Evolutionary conservation across 1,140 invertebrate genomes (phyloP), one percentile per base, ranked within the genome.

Genomic region (Colletes gigas): DNA sequence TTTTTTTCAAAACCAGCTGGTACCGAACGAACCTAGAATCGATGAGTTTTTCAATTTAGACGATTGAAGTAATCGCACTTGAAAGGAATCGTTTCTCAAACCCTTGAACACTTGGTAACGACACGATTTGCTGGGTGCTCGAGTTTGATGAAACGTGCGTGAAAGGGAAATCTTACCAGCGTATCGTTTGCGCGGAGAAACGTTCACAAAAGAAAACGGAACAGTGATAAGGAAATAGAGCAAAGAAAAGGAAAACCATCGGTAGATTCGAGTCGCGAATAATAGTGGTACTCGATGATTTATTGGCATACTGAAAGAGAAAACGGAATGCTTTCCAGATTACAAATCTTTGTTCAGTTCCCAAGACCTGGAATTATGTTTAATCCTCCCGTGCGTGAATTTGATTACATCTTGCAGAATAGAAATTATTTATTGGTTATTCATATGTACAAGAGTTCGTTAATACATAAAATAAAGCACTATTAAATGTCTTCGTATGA

Each of bases 241-340:
- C 12, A 14, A 10, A 12, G 63, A 39, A 50, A 0, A 41, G 50
- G 52, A 21, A 67, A 67, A 44, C 19, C n/a, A 54, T 54, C 21
- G 60, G 21, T 39, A n/a, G 4, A 30, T 65, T 66, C 50, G 17
- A 19, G 47, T 4, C 4, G 30, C 6, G 72, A 52, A 66, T 75
- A 75, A 75, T 75, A 12, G 21, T 39, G 47, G 44, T 19, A 21
- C 10, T 71, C 52, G 30, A 57, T n/a, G 67, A 69, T 54, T 69
- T 21, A 21, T 21, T 39, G 7, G 44, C 19, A 19, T 12, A 21
- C 30, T 44, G 39, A 57, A 19, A 41, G 17, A 39, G 69, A 71
- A 19, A 15, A 10, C 50, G 10, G 8, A 50, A 50, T 50, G 50
- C 50, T 50, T 50, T 50, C 50, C 0, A 9, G 50, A 50, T 50